These are phyloP conservation scores for Zosterops borbonicus DNA, from an alignment of 2,113 vertebrate genomes.

Conservation along the genomic window DNA sequence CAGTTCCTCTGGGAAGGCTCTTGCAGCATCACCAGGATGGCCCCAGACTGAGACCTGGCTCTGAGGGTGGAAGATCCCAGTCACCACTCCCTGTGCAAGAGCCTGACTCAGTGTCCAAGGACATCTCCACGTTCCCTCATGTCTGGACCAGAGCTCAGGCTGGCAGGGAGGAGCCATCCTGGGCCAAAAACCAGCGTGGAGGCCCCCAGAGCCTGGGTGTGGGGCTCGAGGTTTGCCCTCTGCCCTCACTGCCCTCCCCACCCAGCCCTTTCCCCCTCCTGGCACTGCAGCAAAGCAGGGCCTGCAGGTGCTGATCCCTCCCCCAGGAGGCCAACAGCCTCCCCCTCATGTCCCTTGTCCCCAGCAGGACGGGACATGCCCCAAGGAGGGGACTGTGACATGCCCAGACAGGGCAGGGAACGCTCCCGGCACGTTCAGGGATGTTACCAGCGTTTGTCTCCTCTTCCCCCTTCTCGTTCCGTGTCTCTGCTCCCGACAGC, in stretches of 20 bases:
- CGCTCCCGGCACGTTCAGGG: accelerated
- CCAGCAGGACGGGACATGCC: neutral
- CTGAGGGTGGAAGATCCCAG: neutral
- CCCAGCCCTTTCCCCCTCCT: neutral
- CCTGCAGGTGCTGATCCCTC: neutral
- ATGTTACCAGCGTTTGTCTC: slow-evolving; percentile 47
- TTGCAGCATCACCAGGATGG: neutral
- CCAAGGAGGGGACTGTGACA: accelerated
- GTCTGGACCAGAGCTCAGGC: neutral
- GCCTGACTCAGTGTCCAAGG: neutral
- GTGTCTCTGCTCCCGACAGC: slow-evolving; percentile 63
- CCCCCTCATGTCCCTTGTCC: accelerated
- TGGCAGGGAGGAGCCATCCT: neutral
- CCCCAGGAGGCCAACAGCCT: neutral
- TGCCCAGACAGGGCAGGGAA: neutral
- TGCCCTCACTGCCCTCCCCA: neutral
- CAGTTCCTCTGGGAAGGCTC: neutral
- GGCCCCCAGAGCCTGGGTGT: neutral
- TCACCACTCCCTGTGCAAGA: neutral
- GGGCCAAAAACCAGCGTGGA: neutral
- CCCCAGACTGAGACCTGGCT: neutral
- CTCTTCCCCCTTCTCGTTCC: slow-evolving; percentile 71
- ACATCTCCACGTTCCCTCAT: neutral
- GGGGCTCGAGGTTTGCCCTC: neutral
- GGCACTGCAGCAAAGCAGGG: neutral